Base-by-base conservation (phyloP, 2,113 vertebrate genomes). In the Patagioenas fasciata region DNA sequence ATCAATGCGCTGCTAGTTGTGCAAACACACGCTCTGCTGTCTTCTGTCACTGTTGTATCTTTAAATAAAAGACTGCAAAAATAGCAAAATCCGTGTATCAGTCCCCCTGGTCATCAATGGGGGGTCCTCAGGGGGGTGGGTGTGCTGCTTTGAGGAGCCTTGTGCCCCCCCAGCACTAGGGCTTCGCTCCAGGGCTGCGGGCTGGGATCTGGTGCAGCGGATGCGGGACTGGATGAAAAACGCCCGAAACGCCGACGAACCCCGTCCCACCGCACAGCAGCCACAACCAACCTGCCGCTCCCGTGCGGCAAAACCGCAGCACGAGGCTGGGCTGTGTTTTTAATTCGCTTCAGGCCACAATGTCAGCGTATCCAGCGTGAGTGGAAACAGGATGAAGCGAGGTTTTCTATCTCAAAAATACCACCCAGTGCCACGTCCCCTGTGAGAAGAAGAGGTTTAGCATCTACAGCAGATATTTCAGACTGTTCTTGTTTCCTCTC, bases 1-100 rank as follows among this genome's bases (percentile, higher is more conserved):
- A 20, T 5, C 36, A 1, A 1, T 0, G n/a, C 0, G 0, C 51
- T 57, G 48, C 29, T 0, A 1, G 4, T 17, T 1, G 0, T 32
- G 21, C 25, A 38, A 15, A 31, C 8, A 0, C 5, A 0, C 13
- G 1, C 47, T 7, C 47, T 62, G 60, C 66, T 69, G 19, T 61
- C 53, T 87, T 34, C 83, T 48, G 60, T 44, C 2, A 0, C 64
- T 7, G 13, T 2, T 3, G 14, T 4, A 4, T 75, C 54, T 31
- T 53, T n/a, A 26, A 73, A 70, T 26, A 69, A 29, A 60, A 72
- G 1, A 15, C 0, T 16, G 58, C 31, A 81, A 53, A 84, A 66
- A 19, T 3, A 74, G 13, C 72, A 36, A 87, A 57, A 15, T 5
- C 8, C 0, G 0, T 14, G 28, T 28, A 29, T 60, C 18, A 13